These are phyloP conservation scores for Hippasteria phrygiana DNA, from an alignment of 53 echinoderm and acorn worm genomes.

Conservation along the genomic window DNA sequence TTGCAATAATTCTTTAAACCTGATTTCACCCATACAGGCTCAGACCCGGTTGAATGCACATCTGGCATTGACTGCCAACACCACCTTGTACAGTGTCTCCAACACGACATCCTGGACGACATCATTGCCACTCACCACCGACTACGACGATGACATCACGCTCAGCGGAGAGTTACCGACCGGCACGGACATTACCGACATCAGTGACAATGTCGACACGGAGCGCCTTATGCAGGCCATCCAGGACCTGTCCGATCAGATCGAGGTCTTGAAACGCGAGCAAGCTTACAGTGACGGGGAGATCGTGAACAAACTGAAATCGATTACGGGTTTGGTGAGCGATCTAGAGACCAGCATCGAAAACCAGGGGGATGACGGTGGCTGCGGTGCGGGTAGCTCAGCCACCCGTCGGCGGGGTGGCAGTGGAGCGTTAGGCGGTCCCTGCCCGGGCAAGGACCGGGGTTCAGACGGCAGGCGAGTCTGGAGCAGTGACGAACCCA, in stretches of 20 bases:
- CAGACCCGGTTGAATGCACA: not conserved
- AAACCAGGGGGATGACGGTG: not conserved
- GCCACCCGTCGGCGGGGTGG: conserved; percentile 34
- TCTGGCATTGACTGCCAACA: not conserved
- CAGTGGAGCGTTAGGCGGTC: not conserved
- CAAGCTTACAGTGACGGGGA: conserved; percentile 15
- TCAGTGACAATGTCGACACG: conserved; percentile 28
- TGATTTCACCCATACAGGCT: conserved; percentile 5
- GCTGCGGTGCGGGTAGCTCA: conserved; percentile 17
- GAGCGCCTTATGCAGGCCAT: conserved; percentile 59
- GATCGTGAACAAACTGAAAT: conserved; percentile 11
- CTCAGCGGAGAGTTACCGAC: conserved; percentile 70
- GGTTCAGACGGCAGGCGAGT: conserved; percentile 14
- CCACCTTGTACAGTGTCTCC: conserved; percentile 37
- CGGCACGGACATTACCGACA: conserved; percentile 13
- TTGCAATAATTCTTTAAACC: not conserved
- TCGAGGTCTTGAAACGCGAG: conserved; percentile 65
- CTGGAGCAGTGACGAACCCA: conserved; percentile 80
- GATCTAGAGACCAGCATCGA: conserved; percentile 32
- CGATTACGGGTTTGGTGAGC: not conserved
- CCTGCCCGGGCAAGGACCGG: not conserved
- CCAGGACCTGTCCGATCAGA: conserved; percentile 42
- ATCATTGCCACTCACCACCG: too few species aligned
- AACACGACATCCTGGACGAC: conserved; percentile 44
- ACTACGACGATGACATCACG: conserved; percentile 69